Base-by-base conservation (phyloP, 2,797 vertebrate genomes). In the Apogon talboti region DNA sequence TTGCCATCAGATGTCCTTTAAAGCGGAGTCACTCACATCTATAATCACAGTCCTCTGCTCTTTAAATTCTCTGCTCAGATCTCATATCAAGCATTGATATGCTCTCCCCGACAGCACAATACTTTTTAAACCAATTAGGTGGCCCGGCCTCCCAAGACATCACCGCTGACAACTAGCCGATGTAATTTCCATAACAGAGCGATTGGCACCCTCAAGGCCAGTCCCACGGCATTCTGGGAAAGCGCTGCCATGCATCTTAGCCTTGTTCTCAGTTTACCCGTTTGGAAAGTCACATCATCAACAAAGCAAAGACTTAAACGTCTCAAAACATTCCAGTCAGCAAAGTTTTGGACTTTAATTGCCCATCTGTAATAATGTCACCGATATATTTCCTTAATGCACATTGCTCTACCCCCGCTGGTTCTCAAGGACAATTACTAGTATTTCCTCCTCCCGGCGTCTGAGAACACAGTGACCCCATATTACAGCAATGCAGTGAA, bases 341-440 rank as follows among this genome's bases (percentile, higher is more conserved):
- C 83, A 74, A 64, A 70, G 68, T 78, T 78, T 83, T 51, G 15
- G 51, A 57, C 50, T 75, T 82, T 80, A 71, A 85, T 77, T 74
- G 66, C 44, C 33, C 2, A 9, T 44, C 48, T 44, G 53, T 66
- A 60, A 66, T 86, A 80, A 78, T 55, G 53, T 53, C 46, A 11
- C 79, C 56, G 37, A 42, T 73, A 50, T 78, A 84, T 84, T 77
- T 78, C 78, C 76, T 65, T 63, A 46, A 73, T 58, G 70, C 33
- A 14, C 68, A 56, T 73, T 63, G 55, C 53, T 82, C 53, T 14
- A 63, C 51, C 61, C n/a, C 24, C 18, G 51, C 63, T 53, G 71
- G 51, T 81, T 87, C 74, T 91, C 87, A 91, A 92, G 90, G 91
- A 82, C 88, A 76, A 78, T 89, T 75, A 79, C 83, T 66, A 59